Conservation (phyloP, 30 jellyfish, hydroid and myxozoan genomes). For the Chironex yamaguchii region DNA sequence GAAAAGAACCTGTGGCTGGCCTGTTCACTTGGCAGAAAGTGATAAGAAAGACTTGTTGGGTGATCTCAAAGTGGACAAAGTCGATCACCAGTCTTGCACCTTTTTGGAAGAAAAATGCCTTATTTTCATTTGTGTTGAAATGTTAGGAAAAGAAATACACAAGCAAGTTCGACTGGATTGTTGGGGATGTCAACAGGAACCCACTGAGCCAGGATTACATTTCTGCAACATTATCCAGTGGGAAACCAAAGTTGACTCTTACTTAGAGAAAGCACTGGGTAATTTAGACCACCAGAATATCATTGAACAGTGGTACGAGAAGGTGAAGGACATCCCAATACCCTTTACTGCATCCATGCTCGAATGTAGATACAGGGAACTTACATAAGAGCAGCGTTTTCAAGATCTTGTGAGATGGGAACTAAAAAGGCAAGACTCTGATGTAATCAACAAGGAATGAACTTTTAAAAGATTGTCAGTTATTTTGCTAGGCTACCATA, state of each 20-base stretch:
- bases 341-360: not conserved
- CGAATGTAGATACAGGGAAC: not conserved
- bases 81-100: not conserved
- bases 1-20: not conserved
- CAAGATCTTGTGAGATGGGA: not conserved
- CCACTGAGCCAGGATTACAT: not conserved
- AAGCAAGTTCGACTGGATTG: not conserved
- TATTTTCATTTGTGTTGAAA: not conserved
- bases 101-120: not conserved
- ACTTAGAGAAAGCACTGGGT: not conserved
- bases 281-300: not conserved
- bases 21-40: not conserved
- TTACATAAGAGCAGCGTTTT: not conserved
- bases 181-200: not conserved
- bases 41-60: not conserved
- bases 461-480: not conserved
- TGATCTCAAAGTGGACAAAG: not conserved
- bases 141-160: not conserved
- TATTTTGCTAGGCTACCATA: not conserved
- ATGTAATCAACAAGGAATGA: not conserved
- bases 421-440: not conserved
- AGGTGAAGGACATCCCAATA: not conserved
- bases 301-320: not conserved
- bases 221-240: not conserved
- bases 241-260: not conserved